These are phyloP conservation scores for Tetramorium parvispinum DNA, from an alignment of 1,140 invertebrate genomes.

Conservation along the genomic window DNA sequence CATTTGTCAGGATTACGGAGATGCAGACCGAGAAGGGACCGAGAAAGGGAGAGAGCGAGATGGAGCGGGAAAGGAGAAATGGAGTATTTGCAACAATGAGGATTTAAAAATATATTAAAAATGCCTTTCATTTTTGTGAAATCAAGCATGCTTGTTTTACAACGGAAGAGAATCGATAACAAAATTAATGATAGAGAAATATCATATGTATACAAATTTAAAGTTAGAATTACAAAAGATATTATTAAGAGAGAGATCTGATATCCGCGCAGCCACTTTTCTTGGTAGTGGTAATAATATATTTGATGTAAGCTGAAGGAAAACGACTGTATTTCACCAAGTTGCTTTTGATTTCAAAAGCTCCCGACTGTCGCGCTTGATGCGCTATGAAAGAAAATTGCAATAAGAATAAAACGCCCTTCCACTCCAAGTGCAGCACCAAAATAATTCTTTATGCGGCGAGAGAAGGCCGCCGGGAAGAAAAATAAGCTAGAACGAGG, in stretches of 20 bases:
- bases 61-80: too few species aligned
- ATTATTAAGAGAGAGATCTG: background rate
- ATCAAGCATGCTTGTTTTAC: background rate
- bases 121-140: background rate
- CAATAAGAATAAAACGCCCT: slow-evolving; percentile 8
- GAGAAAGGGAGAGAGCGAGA: background rate
- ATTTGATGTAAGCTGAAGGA: slow-evolving; percentile 21
- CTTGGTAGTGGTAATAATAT: slow-evolving; percentile 10
- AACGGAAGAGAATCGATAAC: background rate
- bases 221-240: background rate
- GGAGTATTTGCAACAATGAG: background rate
- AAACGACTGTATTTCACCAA: slow-evolving; percentile 20
- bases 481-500: slow-evolving; percentile 43
- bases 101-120: background rate
- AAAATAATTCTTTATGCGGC: slow-evolving; percentile 54
- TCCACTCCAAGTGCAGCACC: slow-evolving; percentile 13
- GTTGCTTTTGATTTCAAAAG: slow-evolving; percentile 44
- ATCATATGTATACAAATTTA: background rate
- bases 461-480: background rate
- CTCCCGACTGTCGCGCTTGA: slow-evolving; percentile 30
- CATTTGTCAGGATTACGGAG: slow-evolving; percentile 71
- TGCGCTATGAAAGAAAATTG: slow-evolving; percentile 38
- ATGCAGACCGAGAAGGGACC: background rate
- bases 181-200: background rate
- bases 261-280: background rate